phyloP scores from a whole-genome alignment of 2,113 vertebrate species.

The Parus major region DNA sequence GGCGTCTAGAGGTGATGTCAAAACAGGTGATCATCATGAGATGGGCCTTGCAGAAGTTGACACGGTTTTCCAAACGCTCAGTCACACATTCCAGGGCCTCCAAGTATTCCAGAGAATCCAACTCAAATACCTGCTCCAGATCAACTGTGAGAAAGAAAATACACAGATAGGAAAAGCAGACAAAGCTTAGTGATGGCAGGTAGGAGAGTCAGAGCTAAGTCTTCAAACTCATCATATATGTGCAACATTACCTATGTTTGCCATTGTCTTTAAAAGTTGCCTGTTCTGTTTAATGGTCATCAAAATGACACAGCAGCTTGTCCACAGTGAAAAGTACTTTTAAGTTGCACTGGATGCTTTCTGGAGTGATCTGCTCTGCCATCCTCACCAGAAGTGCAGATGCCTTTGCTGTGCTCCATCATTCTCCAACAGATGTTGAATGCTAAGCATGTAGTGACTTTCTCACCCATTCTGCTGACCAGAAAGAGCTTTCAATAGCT shows the following conservation, averaged over 20 bases:
- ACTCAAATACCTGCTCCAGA: constrained; percentile 89
- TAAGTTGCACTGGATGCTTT: neutral
- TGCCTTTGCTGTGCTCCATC: neutral
- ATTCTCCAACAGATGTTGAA: neutral
- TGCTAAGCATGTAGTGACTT: neutral
- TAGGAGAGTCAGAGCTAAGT: neutral
- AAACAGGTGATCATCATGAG: constrained; percentile 99
- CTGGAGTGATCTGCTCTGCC: neutral
- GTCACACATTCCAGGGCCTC: constrained; percentile 94
- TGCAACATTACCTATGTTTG: neutral
- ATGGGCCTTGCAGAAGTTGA: constrained; percentile 99
- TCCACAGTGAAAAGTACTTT: neutral
- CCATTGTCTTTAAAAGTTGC: neutral
- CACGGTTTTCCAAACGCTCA: constrained; percentile 90
- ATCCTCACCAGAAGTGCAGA: neutral
- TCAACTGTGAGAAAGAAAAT: constrained; percentile 80
- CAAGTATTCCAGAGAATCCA: constrained; percentile 95
- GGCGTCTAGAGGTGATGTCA: constrained; percentile 89
- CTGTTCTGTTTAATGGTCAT: neutral
- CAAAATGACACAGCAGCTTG: neutral
- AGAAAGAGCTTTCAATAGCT: neutral
- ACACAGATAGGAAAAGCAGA: neutral
- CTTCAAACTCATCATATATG: neutral
- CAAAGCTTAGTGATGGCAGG: neutral
- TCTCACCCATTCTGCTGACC: neutral